These are phyloP conservation scores for Phortica okadai DNA, from an alignment of 2,888 invertebrate genomes.

Conservation along the genomic window DNA sequence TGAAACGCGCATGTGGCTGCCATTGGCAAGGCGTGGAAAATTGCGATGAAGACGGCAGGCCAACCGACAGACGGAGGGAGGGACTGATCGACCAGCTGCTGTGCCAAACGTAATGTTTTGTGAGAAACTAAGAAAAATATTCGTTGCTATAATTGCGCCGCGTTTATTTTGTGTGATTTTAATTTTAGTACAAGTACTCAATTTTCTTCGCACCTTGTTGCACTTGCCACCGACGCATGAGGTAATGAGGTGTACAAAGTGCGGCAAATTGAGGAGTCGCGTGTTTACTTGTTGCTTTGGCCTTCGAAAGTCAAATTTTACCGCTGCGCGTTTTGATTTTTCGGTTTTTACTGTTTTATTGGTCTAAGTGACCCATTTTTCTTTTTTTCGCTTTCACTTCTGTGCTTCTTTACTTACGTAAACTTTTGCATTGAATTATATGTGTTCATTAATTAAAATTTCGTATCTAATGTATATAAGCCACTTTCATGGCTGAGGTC, in stretches of 20 bases:
- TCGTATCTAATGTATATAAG: conserved; percentile 15
- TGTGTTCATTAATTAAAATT: neutral
- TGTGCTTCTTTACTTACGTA: neutral
- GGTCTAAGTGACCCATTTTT: neutral
- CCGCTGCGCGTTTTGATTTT: neutral
- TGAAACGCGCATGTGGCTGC: neutral
- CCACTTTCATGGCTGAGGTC: conserved; percentile 71
- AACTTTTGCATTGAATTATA: conserved; percentile 13
- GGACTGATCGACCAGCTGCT: no score
- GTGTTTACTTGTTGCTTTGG: neutral
- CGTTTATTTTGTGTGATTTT: conserved; percentile 19
- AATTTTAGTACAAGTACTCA: neutral
- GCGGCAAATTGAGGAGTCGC: no score
- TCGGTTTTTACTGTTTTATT: neutral
- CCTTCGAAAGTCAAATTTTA: conserved; percentile 7
- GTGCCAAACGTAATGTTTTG: no score
- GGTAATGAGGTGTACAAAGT: no score
- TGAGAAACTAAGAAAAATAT: no score
- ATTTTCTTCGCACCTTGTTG: conserved; percentile 24
- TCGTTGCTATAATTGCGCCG: conserved; percentile 32
- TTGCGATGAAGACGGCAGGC: no score
- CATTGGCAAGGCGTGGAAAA: no score
- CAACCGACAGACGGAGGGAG: no score
- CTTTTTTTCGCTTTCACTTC: neutral
- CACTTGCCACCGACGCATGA: neutral